A percentile compares a stretch with the other conserved stretches of the same genome.
Evolutionary conservation across 2,797 vertebrate species (phyloP).

Genomic region (Ciconia nigra): DNA sequence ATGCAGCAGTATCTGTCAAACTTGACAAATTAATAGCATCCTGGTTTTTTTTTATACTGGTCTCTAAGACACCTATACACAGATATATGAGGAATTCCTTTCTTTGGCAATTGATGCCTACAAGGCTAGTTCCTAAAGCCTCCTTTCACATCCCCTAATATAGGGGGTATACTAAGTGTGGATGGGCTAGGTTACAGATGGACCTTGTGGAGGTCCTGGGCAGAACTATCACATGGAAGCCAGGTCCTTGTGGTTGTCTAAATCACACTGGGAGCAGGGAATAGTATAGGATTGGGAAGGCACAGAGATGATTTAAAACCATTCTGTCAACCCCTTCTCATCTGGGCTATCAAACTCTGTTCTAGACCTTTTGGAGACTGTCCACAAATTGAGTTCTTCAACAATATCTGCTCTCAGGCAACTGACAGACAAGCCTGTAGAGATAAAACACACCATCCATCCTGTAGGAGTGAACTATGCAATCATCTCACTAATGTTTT

Average conservation of each 20-base stretch:
- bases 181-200: neutral
- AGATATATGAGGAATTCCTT: neutral
- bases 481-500: neutral
- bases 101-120: neutral
- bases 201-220: neutral
- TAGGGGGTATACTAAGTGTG: neutral
- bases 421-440: neutral
- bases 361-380: neutral
- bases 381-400: neutral
- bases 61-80: neutral
- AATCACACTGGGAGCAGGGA: neutral
- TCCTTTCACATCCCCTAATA: neutral
- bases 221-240: neutral
- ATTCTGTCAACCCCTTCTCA: neutral
- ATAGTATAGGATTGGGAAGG: neutral
- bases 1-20: neutral
- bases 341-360: neutral
- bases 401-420: neutral
- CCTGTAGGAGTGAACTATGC: neutral
- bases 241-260: neutral
- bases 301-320: neutral
- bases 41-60: neutral
- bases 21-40: neutral
- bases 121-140: neutral
- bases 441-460: neutral